Conservation (phyloP, 2,888 invertebrate species). For the Conus canariensis region DNA sequence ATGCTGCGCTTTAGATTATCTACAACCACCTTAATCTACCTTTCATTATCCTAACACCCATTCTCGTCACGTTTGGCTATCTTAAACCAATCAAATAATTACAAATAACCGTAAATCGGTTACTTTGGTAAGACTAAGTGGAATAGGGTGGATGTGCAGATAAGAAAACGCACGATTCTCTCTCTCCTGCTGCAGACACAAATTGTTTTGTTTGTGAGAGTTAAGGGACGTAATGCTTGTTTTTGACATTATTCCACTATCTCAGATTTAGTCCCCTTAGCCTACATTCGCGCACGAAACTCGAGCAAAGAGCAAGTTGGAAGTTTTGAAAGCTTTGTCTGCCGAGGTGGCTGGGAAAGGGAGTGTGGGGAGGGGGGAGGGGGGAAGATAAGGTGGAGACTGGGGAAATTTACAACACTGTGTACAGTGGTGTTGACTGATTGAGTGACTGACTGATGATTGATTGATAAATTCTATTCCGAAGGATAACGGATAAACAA, state of each 20-base stretch:
- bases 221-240: neutral
- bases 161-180: neutral
- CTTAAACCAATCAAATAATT: neutral
- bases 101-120: neutral
- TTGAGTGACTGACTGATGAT: neutral
- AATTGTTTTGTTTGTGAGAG: neutral
- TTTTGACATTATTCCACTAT: neutral
- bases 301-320: no score
- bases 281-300: no score
- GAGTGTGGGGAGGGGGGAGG: neutral
- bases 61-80: neutral
- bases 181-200: neutral
- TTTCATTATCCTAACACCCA: constrained; percentile 16
- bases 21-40: neutral
- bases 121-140: no score
- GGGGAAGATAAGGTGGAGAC: neutral
- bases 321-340: no score
- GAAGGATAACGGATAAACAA: no score
- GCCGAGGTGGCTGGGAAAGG: no score
- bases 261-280: neutral
- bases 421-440: neutral
- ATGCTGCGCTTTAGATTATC: neutral
- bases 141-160: neutral
- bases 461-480: no score
- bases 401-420: neutral